Evolutionary conservation across 1,140 invertebrate species (phyloP).

Genomic region (Drosophila paulistorum): DNA sequence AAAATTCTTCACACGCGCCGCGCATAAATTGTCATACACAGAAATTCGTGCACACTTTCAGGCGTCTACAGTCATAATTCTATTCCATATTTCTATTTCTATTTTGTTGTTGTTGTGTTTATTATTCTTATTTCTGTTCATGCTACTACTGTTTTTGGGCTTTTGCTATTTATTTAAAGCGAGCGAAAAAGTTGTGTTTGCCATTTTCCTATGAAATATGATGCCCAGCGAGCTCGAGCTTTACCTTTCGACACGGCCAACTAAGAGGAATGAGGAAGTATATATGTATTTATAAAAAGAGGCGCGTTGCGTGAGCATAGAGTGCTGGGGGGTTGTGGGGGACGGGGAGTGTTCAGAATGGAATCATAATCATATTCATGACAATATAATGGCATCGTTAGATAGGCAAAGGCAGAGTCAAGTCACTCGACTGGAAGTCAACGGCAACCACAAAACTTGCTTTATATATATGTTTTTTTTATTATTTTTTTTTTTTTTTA

Average conservation of each 20-base stretch:
- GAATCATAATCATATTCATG: constrained; percentile 71
- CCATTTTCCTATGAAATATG: constrained; percentile 34
- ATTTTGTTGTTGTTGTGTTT: constrained; percentile 10
- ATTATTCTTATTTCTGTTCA: not conserved
- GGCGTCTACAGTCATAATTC: constrained; percentile 50
- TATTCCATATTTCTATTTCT: constrained; percentile 31
- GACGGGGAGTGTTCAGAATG: not conserved
- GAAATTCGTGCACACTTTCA: constrained; percentile 44
- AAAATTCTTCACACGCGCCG: constrained; percentile 46
- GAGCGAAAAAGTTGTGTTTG: constrained; percentile 25
- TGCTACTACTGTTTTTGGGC: not conserved
- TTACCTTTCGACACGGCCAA: constrained; percentile 30
- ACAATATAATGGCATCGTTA: constrained; percentile 77
- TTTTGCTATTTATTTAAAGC: constrained; percentile 50
- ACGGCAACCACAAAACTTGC: constrained; percentile 18
- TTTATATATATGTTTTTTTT: constrained; percentile 11
- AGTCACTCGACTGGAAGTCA: constrained; percentile 42
- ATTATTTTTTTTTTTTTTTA: not conserved
- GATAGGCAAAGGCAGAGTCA: constrained; percentile 34
- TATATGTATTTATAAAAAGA: not conserved
- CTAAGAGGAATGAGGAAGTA: not conserved
- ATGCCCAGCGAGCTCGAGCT: constrained; percentile 2
- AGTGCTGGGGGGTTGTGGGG: not conserved
- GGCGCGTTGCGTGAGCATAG: not conserved
- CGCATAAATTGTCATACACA: constrained; percentile 50